Percentiles rank a stretch among this genome's conserved stretches.
These are phyloP conservation scores for Sitta carolinensis DNA, from an alignment of 2,797 vertebrate genomes.

Conservation along the genomic window DNA sequence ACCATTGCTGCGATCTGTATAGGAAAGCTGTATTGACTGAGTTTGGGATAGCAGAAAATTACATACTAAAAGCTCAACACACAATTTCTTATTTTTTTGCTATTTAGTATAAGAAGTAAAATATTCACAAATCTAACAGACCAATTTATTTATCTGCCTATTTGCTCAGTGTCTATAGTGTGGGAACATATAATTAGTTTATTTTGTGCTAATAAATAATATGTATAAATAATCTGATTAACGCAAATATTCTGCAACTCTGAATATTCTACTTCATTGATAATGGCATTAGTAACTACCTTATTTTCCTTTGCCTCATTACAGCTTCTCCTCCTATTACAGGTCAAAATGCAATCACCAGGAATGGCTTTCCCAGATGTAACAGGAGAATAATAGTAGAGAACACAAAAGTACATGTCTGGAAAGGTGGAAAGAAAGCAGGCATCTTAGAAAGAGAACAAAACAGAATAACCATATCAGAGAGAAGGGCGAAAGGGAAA, in stretches of 20 bases:
- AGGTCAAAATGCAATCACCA: background rate
- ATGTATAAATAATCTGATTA: background rate
- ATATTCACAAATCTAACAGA: background rate
- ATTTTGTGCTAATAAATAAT: slow-evolving; percentile 29
- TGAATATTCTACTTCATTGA: slow-evolving; percentile 45
- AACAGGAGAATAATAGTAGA: slow-evolving; percentile 7
- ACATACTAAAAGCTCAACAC: slow-evolving; percentile 39
- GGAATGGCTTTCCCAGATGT: background rate
- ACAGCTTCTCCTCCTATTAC: background rate
- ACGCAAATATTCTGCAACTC: slow-evolving; percentile 6
- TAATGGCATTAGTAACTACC: background rate
- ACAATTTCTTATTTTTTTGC: background rate
- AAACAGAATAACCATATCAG: background rate
- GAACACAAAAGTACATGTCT: background rate
- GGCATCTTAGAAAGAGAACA: background rate
- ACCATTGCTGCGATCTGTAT: slow-evolving; percentile 22
- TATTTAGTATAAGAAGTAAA: slow-evolving; percentile 11
- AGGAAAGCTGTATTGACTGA: slow-evolving; percentile 35
- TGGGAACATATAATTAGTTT: background rate
- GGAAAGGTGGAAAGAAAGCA: background rate
- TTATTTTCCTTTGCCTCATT: background rate
- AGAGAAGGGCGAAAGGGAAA: background rate
- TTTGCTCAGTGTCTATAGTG: background rate
- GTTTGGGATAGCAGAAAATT: slow-evolving; percentile 54
- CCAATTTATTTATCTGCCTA: background rate